A percentile compares a stretch with the other conserved stretches of the same genome.
These are phyloP conservation scores for Caenorhabditis angaria DNA, from an alignment of 2,888 invertebrate species.

Conservation along the genomic window DNA sequence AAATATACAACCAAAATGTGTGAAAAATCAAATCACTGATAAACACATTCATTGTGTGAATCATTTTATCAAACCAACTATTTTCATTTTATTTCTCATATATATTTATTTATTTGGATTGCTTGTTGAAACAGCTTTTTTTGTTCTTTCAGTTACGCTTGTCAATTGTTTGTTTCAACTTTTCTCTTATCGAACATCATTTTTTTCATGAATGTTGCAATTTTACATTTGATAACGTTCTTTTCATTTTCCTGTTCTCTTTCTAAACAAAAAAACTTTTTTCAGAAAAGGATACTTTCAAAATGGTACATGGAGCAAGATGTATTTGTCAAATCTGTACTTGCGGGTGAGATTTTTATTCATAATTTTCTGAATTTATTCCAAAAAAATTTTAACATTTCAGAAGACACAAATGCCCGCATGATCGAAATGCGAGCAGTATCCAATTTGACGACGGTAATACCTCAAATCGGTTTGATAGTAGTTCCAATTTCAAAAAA, in stretches of 20 bases:
- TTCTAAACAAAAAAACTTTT: background rate
- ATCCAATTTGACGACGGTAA: conserved; percentile 52
- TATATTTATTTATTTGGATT: background rate
- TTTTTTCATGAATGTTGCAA: conserved; percentile 1
- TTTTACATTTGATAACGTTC: background rate
- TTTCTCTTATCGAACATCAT: conserved; percentile 1
- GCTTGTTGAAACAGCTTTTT: background rate
- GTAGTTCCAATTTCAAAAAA: background rate
- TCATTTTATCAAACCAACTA: background rate
- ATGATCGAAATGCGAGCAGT: conserved; percentile 63
- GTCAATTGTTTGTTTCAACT: background rate
- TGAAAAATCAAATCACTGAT: too few species aligned
- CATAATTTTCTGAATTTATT: background rate
- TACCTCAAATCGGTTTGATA: background rate
- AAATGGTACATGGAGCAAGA: conserved; percentile 63
- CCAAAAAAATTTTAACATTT: background rate
- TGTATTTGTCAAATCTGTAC: conserved; percentile 71
- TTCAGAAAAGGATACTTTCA: background rate
- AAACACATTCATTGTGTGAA: background rate
- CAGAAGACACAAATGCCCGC: conserved; percentile 66
- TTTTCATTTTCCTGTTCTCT: background rate
- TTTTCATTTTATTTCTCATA: background rate
- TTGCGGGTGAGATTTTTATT: conserved; percentile 59
- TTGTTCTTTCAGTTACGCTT: too few species aligned
- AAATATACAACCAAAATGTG: too few species aligned